Conservation (phyloP, 2,888 invertebrate genomes). For the Caenorhabditis sp. region DNA sequence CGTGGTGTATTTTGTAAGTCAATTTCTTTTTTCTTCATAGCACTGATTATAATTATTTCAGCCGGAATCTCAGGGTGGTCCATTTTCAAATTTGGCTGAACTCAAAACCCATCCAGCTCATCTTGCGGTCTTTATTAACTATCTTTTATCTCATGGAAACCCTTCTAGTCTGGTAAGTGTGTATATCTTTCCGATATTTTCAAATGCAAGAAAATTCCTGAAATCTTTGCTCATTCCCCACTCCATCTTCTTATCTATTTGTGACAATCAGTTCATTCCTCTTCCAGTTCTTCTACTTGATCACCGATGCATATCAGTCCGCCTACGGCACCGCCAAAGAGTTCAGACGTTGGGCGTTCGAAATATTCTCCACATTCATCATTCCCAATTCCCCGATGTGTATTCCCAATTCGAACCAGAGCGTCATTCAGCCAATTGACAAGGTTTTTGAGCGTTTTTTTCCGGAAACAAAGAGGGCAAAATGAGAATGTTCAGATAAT, state of each 20-base stretch:
- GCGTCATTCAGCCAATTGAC: slow-evolving; percentile 80
- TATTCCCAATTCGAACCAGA: slow-evolving; percentile 79
- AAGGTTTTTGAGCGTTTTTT: slow-evolving; percentile 64
- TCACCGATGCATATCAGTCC: slow-evolving; percentile 92
- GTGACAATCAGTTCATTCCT: background rate
- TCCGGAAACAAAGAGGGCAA: slow-evolving; percentile 7
- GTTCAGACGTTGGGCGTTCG: slow-evolving; percentile 98
- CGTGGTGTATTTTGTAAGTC: slow-evolving; percentile 56
- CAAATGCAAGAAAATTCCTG: no score
- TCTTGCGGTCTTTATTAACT: slow-evolving; percentile 95
- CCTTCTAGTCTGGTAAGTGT: slow-evolving; percentile 88
- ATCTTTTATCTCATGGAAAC: slow-evolving; percentile 91
- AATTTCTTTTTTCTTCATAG: background rate
- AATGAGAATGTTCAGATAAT: slow-evolving; percentile 79
- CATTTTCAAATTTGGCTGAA: slow-evolving; percentile 91
- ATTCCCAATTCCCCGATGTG: slow-evolving; percentile 82
- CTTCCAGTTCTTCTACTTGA: slow-evolving; percentile 88
- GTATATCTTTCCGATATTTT: no score
- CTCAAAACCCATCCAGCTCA: slow-evolving; percentile 92
- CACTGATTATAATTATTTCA: slow-evolving; percentile 83
- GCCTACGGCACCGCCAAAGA: slow-evolving; percentile 89
- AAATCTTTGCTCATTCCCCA: background rate
- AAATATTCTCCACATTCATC: slow-evolving; percentile 85
- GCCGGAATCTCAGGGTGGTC: slow-evolving; percentile 90
- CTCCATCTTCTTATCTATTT: background rate